Percentiles rank a stretch among this genome's conserved stretches.
phyloP scores from a whole-genome alignment of 2,113 vertebrate species.

The Hystrix cristata region DNA sequence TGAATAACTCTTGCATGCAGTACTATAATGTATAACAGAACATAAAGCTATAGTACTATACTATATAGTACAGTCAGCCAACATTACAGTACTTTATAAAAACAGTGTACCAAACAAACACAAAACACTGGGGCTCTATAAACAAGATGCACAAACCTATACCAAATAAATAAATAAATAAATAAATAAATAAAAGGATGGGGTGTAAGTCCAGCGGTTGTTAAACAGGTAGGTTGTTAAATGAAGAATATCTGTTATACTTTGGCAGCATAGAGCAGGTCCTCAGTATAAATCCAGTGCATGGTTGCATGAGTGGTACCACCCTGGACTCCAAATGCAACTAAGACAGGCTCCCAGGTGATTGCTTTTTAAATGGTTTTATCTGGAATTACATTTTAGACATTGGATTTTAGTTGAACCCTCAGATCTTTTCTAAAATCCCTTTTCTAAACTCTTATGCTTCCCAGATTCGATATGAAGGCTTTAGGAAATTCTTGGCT shows the following conservation, averaged over 20 bases:
- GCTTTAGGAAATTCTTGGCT: slow-evolving; percentile 38
- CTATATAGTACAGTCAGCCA: neutral
- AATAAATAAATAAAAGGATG: too few relatives aligned
- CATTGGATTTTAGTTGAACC: slow-evolving; percentile 51
- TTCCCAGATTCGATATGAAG: slow-evolving; percentile 48
- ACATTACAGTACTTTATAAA: neutral
- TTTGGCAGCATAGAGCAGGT: fast-evolving
- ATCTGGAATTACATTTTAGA: slow-evolving; percentile 61
- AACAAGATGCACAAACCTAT: neutral
- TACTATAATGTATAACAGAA: neutral
- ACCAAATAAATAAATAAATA: neutral
- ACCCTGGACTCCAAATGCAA: neutral
- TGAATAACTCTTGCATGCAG: neutral
- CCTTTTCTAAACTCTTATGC: slow-evolving; percentile 33
- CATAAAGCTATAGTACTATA: neutral
- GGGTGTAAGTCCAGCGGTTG: neutral
- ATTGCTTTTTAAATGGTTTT: slow-evolving; percentile 51
- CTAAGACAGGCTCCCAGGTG: neutral
- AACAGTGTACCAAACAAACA: neutral
- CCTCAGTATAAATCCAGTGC: neutral
- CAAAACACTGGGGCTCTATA: neutral
- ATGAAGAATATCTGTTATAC: too few relatives aligned
- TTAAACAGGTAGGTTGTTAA: neutral
- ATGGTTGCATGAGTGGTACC: neutral
- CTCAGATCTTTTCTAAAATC: neutral